These are phyloP conservation scores for Cataglyphis livida DNA, from an alignment of 2,888 invertebrate species.

Conservation along the genomic window DNA sequence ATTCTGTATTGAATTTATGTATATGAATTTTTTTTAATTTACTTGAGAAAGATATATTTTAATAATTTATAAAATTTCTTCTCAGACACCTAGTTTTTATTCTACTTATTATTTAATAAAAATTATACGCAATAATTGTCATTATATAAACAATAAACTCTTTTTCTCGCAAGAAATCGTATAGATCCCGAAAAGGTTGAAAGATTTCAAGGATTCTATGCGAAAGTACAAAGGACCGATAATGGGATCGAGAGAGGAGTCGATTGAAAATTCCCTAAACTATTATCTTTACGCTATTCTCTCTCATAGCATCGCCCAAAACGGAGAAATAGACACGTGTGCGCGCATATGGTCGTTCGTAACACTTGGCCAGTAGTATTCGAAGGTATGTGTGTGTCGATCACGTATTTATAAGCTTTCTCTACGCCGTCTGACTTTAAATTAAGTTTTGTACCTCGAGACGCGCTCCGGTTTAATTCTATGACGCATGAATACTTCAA, in stretches of 20 bases:
- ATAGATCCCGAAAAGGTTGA: slow-evolving; percentile 24
- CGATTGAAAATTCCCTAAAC: slow-evolving; percentile 72
- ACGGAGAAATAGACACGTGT: slow-evolving; percentile 42
- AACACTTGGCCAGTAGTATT: slow-evolving; percentile 38
- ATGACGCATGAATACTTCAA: slow-evolving; percentile 74
- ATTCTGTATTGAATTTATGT: background rate
- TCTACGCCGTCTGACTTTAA: slow-evolving; percentile 72
- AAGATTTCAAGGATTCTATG: slow-evolving; percentile 28
- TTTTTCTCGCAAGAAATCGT: background rate
- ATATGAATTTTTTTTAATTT: background rate
- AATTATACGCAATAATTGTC: background rate
- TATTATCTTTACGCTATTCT: slow-evolving; percentile 69
- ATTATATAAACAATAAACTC: background rate
- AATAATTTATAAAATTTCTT: background rate
- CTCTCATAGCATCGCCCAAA: slow-evolving; percentile 39
- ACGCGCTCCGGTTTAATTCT: slow-evolving; percentile 67
- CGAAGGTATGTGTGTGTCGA: slow-evolving; percentile 53
- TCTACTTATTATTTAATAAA: background rate
- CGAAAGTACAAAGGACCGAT: background rate
- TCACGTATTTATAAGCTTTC: slow-evolving; percentile 75
- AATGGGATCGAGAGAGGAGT: slow-evolving; percentile 37
- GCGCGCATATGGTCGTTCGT: slow-evolving; percentile 39
- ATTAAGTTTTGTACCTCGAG: slow-evolving; percentile 69
- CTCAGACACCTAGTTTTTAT: background rate
- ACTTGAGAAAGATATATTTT: background rate